Evolutionary conservation across 2,113 vertebrate species (phyloP).

Genomic region (Mormyrus lacerda): DNA sequence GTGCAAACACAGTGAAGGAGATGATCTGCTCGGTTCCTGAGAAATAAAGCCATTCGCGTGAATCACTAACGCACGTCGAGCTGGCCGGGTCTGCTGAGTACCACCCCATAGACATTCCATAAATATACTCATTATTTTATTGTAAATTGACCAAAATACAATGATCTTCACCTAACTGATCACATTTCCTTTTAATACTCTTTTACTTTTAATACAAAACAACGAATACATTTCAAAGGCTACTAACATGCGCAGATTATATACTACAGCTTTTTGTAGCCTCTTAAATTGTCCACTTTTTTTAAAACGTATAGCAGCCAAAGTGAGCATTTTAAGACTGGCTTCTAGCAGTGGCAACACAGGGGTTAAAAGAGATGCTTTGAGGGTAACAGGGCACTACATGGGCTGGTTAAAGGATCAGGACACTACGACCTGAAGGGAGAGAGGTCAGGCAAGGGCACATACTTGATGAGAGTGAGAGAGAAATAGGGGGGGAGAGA

Average conservation of each 20-base stretch:
- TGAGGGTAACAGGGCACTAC: background rate
- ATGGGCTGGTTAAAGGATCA: background rate
- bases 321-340: background rate
- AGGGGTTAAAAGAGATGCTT: background rate
- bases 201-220: background rate
- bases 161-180: background rate
- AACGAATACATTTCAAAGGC: background rate
- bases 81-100: background rate
- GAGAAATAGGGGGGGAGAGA: background rate
- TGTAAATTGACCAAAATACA: background rate
- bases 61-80: background rate
- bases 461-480: constrained; percentile 5
- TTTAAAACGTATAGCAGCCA: background rate
- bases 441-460: constrained; percentile 14
- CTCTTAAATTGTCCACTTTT: background rate
- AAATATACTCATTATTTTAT: background rate
- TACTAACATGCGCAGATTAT: background rate
- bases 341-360: background rate
- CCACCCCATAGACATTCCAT: background rate
- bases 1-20: background rate
- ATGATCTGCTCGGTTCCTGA: background rate
- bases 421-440: background rate
- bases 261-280: background rate
- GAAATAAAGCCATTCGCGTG: background rate
- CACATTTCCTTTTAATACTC: background rate